Base-by-base conservation (phyloP, 2,797 vertebrate species). In the Sebastiscus albofasciatus region DNA sequence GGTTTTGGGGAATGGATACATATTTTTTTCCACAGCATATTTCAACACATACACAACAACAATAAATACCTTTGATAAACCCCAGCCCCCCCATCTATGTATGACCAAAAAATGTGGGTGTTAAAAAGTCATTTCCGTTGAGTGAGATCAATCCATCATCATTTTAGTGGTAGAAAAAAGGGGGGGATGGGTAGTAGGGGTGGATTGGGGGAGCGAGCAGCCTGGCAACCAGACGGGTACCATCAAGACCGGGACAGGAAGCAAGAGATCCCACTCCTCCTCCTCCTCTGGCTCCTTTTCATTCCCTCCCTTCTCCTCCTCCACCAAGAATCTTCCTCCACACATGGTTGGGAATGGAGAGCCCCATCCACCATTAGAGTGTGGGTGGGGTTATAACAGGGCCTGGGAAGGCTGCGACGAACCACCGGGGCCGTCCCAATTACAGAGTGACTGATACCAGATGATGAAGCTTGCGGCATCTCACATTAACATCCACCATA, bases 391-490 rank as follows among this genome's bases (percentile, higher is more conserved):
- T 86, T 88, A 84, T 75, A 90, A 86, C 91, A 83, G 89, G 90
- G 84, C 78, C 75, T 83, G 83, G 86, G 87, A 89, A 86, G 86
- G 77, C 76, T 88, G 84, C 79, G 75, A 77, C 52, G 34, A 90
- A 90, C 91, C 87, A 85, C 90, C 81, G 59, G 81, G 77, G 82
- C 91, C 75, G 73, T 73, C 86, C 88, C 91, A 93, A 92, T 95
- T 93, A 94, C 89, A 93, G 90, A 86, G 82, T 79, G 90, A 90
- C 93, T 88, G 91, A 90, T 90, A 91, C 88, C 92, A 94, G 85
- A 91, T 89, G 91, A 93, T 87, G 87, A 90, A 81, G 84, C 82
- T 85, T 75, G 89, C 79, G 84, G 91, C 86, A 87, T 89, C 89
- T 86, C 76, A 83, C 87, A 87, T 92, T 92, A 87, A 87, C 83